These are phyloP conservation scores for Ephestia elutella DNA, from an alignment of 1,140 invertebrate species.

Conservation along the genomic window DNA sequence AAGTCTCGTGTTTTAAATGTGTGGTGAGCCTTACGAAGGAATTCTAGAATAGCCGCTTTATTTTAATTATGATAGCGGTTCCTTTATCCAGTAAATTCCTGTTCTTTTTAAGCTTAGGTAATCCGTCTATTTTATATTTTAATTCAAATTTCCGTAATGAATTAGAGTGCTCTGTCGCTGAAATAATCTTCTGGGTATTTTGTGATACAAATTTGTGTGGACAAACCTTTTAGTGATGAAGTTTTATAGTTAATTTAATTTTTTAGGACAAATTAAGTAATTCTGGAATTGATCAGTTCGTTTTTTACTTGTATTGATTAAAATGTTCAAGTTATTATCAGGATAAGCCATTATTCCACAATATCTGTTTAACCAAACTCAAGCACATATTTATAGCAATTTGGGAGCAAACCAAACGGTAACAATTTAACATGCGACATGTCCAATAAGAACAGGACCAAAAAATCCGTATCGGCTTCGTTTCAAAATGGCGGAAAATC, in stretches of 20 bases:
- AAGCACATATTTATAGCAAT: no score
- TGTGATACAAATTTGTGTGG: not conserved
- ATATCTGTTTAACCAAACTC: no score
- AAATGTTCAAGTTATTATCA: no score
- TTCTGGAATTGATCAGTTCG: no score
- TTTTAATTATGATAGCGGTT: not conserved
- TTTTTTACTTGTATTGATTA: no score
- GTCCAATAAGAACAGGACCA: not conserved
- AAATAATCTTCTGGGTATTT: not conserved
- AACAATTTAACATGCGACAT: not conserved
- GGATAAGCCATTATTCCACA: no score
- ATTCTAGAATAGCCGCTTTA: not conserved
- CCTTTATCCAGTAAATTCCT: conserved; percentile 1
- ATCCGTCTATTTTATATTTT: not conserved
- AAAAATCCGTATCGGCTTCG: not conserved
- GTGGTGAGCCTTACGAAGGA: not conserved
- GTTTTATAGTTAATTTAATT: no score
- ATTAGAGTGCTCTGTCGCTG: not conserved
- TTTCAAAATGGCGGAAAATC: conserved; percentile 1
- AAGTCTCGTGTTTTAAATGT: not conserved
- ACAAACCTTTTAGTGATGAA: not conserved
- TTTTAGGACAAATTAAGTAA: no score
- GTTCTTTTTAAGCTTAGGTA: not conserved
- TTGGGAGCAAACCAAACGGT: no score
- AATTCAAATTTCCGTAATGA: not conserved